Percentiles rank a stretch among this genome's conserved stretches.
These are phyloP conservation scores for Chloroclystis v-ata DNA, from an alignment of 2,888 invertebrate genomes.

Conservation along the genomic window DNA sequence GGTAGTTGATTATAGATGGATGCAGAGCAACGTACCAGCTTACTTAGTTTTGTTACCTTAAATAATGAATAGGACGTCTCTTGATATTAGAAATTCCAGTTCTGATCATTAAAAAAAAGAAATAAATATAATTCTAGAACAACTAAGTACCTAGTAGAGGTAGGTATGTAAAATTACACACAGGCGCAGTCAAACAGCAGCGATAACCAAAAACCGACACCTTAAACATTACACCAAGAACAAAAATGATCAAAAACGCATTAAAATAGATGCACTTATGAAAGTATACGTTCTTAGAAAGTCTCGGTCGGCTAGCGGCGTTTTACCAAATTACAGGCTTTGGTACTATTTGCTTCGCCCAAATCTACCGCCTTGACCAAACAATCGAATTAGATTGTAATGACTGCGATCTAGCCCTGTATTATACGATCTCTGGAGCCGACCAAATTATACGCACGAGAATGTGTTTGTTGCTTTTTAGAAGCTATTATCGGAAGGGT, in stretches of 20 bases:
- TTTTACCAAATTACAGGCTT: slow-evolving; percentile 66
- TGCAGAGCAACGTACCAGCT: no score
- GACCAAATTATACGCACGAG: slow-evolving; percentile 23
- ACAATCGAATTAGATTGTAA: slow-evolving; percentile 71
- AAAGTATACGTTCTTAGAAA: slow-evolving; percentile 53
- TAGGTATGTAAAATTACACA: no score
- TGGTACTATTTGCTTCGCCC: slow-evolving; percentile 54
- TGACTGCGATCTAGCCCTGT: slow-evolving; percentile 42
- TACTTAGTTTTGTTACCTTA: no score
- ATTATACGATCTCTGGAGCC: slow-evolving; percentile 25
- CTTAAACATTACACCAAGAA: not conserved
- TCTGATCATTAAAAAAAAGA: no score
- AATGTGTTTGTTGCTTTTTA: slow-evolving; percentile 11
- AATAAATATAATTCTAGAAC: no score
- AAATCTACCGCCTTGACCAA: slow-evolving; percentile 61
- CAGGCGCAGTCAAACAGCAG: not conserved
- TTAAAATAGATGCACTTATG: slow-evolving; percentile 14
- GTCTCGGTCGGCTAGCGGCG: slow-evolving; percentile 38
- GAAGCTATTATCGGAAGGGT: not conserved
- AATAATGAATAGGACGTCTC: no score
- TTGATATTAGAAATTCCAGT: no score
- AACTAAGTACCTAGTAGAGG: no score
- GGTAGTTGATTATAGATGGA: no score
- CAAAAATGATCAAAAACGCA: slow-evolving; percentile 15
- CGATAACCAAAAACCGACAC: not conserved